These are phyloP conservation scores for Albula glossodonta DNA, from an alignment of 2,113 vertebrate species.

Conservation along the genomic window DNA sequence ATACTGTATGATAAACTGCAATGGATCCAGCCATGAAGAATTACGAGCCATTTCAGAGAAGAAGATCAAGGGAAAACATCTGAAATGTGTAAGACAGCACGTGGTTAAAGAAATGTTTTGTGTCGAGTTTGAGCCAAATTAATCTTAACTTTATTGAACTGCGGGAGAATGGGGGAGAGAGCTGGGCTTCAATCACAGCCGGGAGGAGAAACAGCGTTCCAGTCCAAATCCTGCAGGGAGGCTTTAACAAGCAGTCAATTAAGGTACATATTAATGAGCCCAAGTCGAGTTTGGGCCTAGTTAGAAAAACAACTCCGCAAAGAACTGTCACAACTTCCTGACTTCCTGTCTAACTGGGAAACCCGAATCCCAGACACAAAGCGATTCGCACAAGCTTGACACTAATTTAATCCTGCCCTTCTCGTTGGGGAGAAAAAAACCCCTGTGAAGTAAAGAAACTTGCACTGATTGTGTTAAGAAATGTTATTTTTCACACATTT, in stretches of 20 bases:
- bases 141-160: conserved; percentile 1
- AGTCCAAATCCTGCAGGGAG: background rate
- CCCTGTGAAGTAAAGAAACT: background rate
- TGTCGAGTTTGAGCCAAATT: background rate
- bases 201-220: background rate
- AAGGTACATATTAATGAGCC: background rate
- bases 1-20: background rate
- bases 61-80: background rate
- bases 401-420: background rate
- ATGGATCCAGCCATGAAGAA: background rate
- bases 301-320: background rate
- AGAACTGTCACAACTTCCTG: background rate
- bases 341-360: background rate
- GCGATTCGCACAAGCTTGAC: background rate
- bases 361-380: background rate
- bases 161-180: background rate
- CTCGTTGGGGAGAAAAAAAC: background rate
- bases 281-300: background rate
- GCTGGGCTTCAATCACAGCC: background rate
- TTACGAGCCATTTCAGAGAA: background rate
- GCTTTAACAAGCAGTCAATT: conserved; percentile 21
- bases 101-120: background rate
- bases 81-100: background rate
- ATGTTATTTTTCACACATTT: background rate
- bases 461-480: background rate